Conservation (phyloP, 2,797 vertebrate genomes). For the Poecilia picta region DNA sequence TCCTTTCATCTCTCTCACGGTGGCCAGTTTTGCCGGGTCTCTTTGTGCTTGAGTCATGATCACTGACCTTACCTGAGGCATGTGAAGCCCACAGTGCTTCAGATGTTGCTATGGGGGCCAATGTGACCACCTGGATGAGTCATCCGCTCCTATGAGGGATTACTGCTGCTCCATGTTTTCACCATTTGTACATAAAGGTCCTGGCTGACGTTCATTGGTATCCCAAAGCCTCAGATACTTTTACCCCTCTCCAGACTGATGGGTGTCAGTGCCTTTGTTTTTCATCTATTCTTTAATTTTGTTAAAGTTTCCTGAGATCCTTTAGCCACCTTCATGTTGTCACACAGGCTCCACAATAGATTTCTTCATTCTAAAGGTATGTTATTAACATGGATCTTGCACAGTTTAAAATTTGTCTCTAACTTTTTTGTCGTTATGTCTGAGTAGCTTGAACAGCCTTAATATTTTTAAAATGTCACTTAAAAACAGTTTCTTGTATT, state of each 20-base stretch:
- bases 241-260: background rate
- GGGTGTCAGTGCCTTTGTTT: background rate
- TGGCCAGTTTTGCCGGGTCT: background rate
- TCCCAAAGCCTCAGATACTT: background rate
- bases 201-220: background rate
- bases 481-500: background rate
- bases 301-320: background rate
- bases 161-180: background rate
- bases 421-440: background rate
- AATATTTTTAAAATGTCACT: background rate
- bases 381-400: background rate
- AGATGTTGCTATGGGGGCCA: background rate
- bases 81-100: background rate
- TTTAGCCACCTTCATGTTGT: background rate
- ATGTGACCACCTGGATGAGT: background rate
- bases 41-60: background rate
- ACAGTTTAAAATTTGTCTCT: background rate
- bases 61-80: background rate
- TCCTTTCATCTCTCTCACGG: background rate
- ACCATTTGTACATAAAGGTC: background rate
- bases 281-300: background rate
- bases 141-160: background rate
- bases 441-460: background rate
- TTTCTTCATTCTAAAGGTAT: background rate
- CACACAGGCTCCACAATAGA: background rate